Evolutionary conservation across 2,113 vertebrate genomes (phyloP).

Genomic region (Alethe castanea): DNA sequence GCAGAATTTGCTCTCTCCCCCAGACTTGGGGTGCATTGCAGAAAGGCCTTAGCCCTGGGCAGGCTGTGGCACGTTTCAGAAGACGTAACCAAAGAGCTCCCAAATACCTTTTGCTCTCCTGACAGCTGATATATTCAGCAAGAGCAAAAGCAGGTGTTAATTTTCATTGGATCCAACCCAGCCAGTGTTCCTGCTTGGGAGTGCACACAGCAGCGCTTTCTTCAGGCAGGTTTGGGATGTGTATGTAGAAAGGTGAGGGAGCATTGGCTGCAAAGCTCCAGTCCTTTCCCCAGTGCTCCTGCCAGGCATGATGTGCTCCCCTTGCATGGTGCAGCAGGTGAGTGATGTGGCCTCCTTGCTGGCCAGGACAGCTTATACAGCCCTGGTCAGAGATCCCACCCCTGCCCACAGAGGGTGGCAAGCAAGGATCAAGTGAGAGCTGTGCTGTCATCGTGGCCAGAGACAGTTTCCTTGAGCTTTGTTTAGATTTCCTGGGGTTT

Average conservation of each 20-base stretch:
- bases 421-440: not conserved
- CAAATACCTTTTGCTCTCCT: not conserved
- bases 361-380: not conserved
- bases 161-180: not conserved
- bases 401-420: accelerated
- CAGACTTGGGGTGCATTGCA: not conserved
- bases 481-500: not conserved
- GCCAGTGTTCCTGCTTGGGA: not conserved
- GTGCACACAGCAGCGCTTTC: not conserved
- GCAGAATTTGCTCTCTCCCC: not conserved
- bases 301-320: not conserved
- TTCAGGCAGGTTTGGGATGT: not conserved
- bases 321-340: accelerated
- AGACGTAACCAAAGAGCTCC: not conserved
- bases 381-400: not conserved
- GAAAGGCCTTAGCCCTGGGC: not conserved
- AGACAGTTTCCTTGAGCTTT: not conserved
- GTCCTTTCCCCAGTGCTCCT: not conserved
- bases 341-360: not conserved
- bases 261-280: not conserved
- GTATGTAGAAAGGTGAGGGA: not conserved
- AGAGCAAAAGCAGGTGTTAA: not conserved
- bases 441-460: not conserved
- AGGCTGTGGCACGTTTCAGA: accelerated
- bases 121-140: not conserved